Percentiles rank a stretch among this genome's conserved stretches.
Evolutionary conservation across 2,113 vertebrate genomes (phyloP).

Genomic region (Heptranchias perlo): DNA sequence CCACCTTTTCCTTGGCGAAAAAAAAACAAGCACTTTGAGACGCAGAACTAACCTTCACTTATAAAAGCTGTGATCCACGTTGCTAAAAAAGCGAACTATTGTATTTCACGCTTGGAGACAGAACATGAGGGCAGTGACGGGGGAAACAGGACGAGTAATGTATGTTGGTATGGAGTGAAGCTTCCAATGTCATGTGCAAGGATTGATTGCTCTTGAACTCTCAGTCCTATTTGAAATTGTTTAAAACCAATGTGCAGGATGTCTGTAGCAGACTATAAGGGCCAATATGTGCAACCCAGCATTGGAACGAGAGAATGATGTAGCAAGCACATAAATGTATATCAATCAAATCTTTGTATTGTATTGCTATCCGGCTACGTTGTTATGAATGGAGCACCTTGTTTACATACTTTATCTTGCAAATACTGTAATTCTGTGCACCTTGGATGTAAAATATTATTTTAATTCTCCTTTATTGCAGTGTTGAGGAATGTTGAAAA

Average conservation of each 20-base stretch:
- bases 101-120: background rate
- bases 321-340: slow-evolving; percentile 19
- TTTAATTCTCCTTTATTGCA: slow-evolving; percentile 29
- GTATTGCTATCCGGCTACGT: slow-evolving; percentile 44
- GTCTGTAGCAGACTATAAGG: background rate
- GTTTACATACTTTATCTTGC: slow-evolving; percentile 67
- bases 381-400: slow-evolving; percentile 45
- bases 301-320: background rate
- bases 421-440: slow-evolving; percentile 57
- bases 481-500: slow-evolving; percentile 2
- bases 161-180: background rate
- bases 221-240: background rate
- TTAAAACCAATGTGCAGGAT: background rate
- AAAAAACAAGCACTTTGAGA: slow-evolving; percentile 48
- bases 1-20: background rate
- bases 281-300: background rate
- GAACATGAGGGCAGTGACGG: background rate
- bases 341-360: slow-evolving; percentile 45
- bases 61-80: slow-evolving; percentile 47
- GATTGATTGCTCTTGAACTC: background rate
- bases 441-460: slow-evolving; percentile 58
- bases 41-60: slow-evolving; percentile 40
- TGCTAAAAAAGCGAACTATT: slow-evolving; percentile 46
- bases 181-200: background rate
- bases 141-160: background rate